Conservation (phyloP, 23 tunicate genomes). For the Styela plicata region DNA sequence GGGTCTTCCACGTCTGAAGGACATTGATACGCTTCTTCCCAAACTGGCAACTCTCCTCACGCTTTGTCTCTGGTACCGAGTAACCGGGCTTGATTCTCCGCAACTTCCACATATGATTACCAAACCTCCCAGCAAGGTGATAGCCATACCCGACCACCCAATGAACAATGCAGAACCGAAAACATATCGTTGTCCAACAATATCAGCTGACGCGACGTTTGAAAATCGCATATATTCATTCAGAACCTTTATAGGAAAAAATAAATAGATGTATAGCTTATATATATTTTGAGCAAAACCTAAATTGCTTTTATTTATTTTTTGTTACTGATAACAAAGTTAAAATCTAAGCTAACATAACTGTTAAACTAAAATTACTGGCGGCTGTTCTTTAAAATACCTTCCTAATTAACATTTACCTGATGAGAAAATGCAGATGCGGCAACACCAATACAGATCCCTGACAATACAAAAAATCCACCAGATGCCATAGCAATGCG, state of each 20-base stretch:
- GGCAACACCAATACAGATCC: conserved; percentile 61
- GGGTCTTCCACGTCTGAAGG: conserved; percentile 32
- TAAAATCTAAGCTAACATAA: no score
- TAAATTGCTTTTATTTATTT: no score
- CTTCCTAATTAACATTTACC: no score
- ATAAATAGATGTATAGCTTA: no score
- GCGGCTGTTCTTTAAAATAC: no score
- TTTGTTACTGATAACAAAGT: no score
- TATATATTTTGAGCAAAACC: no score
- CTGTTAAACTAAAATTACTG: no score
- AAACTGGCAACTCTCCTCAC: conserved; percentile 28
- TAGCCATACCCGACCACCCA: conserved; percentile 94
- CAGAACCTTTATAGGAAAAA: conserved; percentile 14
- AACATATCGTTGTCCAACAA: conserved; percentile 42
- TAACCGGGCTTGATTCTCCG: conserved; percentile 25
- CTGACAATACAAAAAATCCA: conserved; percentile 46
- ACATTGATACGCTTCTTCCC: conserved; percentile 37
- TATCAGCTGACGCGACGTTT: conserved; percentile 1
- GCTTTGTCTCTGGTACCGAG: conserved; percentile 5
- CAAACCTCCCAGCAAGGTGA: conserved; percentile 78
- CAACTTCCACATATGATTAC: conserved; percentile 87
- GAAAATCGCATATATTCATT: conserved; percentile 27
- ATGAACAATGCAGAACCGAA: conserved; percentile 86
- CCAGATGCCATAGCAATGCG: conserved; percentile 62
- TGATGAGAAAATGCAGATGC: conserved; percentile 71